Conservation (phyloP, 1,140 invertebrate genomes). For the Pomacea maculata region DNA sequence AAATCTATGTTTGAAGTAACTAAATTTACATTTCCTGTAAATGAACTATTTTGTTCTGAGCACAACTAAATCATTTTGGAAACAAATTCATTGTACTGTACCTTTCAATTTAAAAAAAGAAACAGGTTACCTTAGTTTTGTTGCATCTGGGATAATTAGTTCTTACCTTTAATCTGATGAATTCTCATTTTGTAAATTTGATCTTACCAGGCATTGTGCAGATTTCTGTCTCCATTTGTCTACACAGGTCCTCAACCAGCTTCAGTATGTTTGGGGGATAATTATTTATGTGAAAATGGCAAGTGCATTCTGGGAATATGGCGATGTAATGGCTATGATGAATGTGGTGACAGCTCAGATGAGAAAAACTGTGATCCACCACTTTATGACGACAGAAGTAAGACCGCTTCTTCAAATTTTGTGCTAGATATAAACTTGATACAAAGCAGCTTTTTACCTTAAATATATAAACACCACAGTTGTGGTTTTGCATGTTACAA, state of each 20-base stretch:
- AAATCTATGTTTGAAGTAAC: too few species aligned
- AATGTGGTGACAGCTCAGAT: slow-evolving; percentile 43
- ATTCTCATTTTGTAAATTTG: neutral
- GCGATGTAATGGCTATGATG: slow-evolving; percentile 43
- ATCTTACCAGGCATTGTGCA: neutral
- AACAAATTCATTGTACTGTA: too few species aligned
- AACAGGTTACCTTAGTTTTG: neutral
- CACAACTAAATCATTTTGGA: too few species aligned
- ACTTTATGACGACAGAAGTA: neutral
- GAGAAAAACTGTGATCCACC: slow-evolving; percentile 19
- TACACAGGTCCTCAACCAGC: neutral
- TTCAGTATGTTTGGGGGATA: slow-evolving; percentile 12
- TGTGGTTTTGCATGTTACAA: too few species aligned
- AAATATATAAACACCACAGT: too few species aligned
- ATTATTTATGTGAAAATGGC: slow-evolving; percentile 31
- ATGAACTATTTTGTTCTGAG: too few species aligned
- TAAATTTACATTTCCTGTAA: too few species aligned
- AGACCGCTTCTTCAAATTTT: neutral
- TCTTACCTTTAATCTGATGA: neutral
- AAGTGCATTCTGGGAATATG: slow-evolving; percentile 40
- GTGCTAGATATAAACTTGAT: neutral
- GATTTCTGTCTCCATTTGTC: neutral
- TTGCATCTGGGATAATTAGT: neutral
- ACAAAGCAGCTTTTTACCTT: too few species aligned
- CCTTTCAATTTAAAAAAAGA: neutral